Evolutionary conservation across 2,797 vertebrate genomes (phyloP).

Genomic region (Mus minutoides): DNA sequence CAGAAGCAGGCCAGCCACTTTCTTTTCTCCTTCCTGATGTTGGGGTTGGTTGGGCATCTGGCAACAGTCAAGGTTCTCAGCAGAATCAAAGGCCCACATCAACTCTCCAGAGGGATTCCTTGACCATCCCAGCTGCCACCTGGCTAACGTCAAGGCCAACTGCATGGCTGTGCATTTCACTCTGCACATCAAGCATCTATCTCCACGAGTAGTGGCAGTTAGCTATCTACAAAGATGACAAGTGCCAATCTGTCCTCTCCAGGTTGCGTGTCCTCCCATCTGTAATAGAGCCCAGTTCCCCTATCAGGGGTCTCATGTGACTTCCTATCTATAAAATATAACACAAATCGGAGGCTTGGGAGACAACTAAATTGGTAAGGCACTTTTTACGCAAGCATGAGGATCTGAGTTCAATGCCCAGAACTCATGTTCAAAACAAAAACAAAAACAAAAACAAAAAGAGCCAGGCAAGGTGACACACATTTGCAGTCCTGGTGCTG

Average conservation of each 20-base stretch:
- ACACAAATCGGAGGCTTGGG: neutral
- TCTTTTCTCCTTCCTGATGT: neutral
- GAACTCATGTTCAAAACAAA: neutral
- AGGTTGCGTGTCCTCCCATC: neutral
- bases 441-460: neutral
- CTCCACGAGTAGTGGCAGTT: neutral
- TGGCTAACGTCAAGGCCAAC: neutral
- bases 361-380: neutral
- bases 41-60: neutral
- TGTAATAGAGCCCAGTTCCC: neutral
- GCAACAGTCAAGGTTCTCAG: neutral
- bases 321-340: neutral
- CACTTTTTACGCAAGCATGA: neutral
- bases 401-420: neutral
- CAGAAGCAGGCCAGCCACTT: neutral
- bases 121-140: neutral
- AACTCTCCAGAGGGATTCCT: accelerated
- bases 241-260: neutral
- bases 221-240: neutral
- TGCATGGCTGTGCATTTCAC: neutral
- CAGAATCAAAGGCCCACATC: neutral
- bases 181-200: neutral
- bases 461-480: neutral
- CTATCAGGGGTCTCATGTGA: neutral
- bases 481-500: neutral